A percentile compares a stretch with the other conserved stretches of the same genome.
These are phyloP conservation scores for Phytoseiulus persimilis DNA, from an alignment of 2,888 invertebrate species.

Conservation along the genomic window DNA sequence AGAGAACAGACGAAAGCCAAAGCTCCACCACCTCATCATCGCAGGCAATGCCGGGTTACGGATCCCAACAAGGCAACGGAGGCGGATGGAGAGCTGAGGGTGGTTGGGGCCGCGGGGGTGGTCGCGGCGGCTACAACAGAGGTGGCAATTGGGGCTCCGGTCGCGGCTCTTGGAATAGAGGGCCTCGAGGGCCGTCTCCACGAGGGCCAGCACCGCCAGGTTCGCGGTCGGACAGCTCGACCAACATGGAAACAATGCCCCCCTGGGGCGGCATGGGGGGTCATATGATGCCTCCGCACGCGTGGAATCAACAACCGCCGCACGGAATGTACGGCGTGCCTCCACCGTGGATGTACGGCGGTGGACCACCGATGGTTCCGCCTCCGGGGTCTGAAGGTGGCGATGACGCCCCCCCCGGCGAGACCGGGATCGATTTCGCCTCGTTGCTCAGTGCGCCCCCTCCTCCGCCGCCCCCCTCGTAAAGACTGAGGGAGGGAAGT, in stretches of 20 bases:
- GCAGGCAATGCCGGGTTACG: conserved; percentile 6
- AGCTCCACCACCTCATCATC: neutral
- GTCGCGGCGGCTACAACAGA: conserved; percentile 33
- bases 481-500: neutral
- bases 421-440: conserved; percentile 23
- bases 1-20: conserved; percentile 27
- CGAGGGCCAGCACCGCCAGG: conserved; percentile 10
- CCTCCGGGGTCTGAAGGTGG: conserved; percentile 10
- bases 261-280: conserved; percentile 16
- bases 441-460: conserved; percentile 31
- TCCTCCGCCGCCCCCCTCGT: conserved; percentile 22
- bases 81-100: conserved; percentile 34
- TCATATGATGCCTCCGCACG: neutral
- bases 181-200: neutral
- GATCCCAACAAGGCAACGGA: conserved; percentile 12
- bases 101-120: neutral
- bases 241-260: neutral
- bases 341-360: conserved; percentile 32
- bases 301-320: conserved; percentile 30
- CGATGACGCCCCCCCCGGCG: conserved; percentile 28
- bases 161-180: conserved; percentile 15
- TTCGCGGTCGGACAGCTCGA: neutral
- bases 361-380: conserved; percentile 16
- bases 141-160: neutral
- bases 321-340: conserved; percentile 19